Evolutionary conservation across 2,888 invertebrate species (phyloP).

Genomic region (Phortica okadai): DNA sequence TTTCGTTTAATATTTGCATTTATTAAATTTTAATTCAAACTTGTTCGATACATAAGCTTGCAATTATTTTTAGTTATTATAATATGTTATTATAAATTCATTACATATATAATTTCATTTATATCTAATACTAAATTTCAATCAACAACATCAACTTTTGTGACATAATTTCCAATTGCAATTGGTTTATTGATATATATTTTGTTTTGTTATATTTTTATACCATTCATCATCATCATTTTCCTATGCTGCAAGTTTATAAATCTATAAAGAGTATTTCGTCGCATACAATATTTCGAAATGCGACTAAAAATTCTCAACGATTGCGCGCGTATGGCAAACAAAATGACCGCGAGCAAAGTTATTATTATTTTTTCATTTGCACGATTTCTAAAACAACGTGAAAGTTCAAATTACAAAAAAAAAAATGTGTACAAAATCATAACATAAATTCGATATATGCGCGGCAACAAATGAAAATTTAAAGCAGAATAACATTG

Average conservation of each 20-base stretch:
- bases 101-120: neutral
- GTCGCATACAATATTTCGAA: neutral
- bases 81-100: neutral
- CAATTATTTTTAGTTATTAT: neutral
- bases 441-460: slow-evolving; percentile 35
- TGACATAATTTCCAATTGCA: neutral
- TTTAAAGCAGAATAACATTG: neutral
- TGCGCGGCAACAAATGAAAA: slow-evolving; percentile 13
- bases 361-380: slow-evolving; percentile 76
- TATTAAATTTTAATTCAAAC: slow-evolving; percentile 9
- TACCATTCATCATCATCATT: neutral
- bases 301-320: slow-evolving; percentile 1
- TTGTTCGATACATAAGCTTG: slow-evolving; percentile 5
- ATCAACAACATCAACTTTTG: neutral
- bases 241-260: neutral
- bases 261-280: neutral
- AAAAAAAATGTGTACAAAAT: slow-evolving; percentile 24
- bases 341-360: slow-evolving; percentile 69
- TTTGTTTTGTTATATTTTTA: neutral
- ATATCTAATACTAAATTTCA: neutral
- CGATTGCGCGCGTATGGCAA: neutral
- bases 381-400: slow-evolving; percentile 68
- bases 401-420: slow-evolving; percentile 44
- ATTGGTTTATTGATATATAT: neutral
- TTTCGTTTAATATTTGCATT: neutral